Percentiles rank a stretch among this genome's conserved stretches.
Conservation (phyloP, 2,113 vertebrate genomes). For the Lophochroa leadbeateri region DNA sequence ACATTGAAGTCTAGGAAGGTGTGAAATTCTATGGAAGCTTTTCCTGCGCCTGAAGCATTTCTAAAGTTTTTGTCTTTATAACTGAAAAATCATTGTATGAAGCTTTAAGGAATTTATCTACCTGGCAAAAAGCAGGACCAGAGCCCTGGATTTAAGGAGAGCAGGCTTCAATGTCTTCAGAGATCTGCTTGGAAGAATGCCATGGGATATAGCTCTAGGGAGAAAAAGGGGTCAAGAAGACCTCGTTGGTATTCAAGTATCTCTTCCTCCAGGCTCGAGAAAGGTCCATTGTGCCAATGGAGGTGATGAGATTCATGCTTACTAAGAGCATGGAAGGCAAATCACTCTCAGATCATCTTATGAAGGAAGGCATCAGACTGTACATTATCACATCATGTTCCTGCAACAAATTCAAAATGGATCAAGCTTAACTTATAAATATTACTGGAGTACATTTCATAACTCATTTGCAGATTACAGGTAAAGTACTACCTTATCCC, state of each 20-base stretch:
- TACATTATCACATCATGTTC: not conserved
- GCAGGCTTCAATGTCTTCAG: not conserved
- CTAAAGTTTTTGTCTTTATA: not conserved
- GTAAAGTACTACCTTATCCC: not conserved
- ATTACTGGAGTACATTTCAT: not conserved
- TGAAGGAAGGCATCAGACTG: not conserved
- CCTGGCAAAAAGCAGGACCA: not conserved
- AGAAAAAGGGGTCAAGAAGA: not conserved
- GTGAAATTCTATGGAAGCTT: not conserved
- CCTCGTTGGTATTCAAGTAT: not conserved
- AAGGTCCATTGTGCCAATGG: not conserved
- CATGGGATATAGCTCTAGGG: not conserved
- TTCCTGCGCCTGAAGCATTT: not conserved
- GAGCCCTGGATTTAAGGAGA: not conserved
- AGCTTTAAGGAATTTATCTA: not conserved
- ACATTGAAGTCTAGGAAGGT: not conserved
- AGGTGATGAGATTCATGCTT: not conserved
- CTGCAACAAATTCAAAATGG: not conserved
- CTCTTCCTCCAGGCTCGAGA: not conserved
- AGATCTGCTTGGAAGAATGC: not conserved
- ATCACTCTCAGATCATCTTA: not conserved
- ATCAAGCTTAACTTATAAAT: not conserved
- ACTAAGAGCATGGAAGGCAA: not conserved
- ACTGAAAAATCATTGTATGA: not conserved
- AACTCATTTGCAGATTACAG: conserved; percentile 18